Evolutionary conservation across 2,888 invertebrate species (phyloP).

Genomic region (Orthonevra nobilis): DNA sequence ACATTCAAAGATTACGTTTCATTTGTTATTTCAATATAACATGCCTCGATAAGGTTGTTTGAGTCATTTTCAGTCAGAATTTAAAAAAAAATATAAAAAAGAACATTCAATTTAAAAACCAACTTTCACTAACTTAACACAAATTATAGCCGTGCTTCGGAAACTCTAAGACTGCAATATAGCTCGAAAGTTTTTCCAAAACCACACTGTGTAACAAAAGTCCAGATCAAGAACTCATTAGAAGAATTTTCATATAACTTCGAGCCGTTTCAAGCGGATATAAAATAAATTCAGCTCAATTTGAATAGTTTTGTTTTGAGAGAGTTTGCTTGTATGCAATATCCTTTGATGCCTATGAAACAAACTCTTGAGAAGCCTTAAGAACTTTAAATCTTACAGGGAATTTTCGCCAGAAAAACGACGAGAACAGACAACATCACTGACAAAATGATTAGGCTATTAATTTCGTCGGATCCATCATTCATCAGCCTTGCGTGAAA

Average conservation of each 20-base stretch:
- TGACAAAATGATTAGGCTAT: too few species aligned
- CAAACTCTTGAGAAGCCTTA: not conserved
- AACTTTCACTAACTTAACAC: not conserved
- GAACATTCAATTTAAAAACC: not conserved
- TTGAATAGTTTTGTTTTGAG: not conserved
- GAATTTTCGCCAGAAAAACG: not conserved
- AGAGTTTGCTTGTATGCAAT: not conserved
- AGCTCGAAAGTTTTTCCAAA: not conserved
- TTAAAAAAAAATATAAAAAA: too few species aligned
- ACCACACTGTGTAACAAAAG: not conserved
- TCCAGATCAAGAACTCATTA: not conserved
- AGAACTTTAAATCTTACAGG: not conserved
- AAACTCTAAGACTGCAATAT: not conserved
- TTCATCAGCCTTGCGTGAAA: too few species aligned
- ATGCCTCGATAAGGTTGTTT: too few species aligned
- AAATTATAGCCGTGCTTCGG: not conserved
- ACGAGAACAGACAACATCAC: not conserved
- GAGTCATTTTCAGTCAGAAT: too few species aligned
- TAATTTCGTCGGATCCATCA: too few species aligned
- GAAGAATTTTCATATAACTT: not conserved
- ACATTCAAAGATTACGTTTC: too few species aligned
- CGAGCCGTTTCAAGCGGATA: not conserved
- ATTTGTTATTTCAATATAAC: too few species aligned
- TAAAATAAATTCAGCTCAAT: not conserved
- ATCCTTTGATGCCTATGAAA: not conserved